Conservation (phyloP, 23 tunicate species). For the Trididemnum clinides region DNA sequence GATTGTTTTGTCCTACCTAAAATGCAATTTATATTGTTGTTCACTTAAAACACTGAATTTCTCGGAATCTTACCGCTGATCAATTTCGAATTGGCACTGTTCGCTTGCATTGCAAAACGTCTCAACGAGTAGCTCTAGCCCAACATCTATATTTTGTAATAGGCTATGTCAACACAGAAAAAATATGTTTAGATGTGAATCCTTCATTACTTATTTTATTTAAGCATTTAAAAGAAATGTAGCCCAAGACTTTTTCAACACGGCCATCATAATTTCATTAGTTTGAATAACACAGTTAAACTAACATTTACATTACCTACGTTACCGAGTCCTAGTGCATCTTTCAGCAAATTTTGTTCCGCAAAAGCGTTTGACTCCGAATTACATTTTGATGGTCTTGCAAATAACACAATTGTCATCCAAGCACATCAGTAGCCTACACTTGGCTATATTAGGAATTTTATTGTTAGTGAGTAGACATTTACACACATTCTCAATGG, state of each 20-base stretch:
- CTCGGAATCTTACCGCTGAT: not conserved
- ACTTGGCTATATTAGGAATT: no score
- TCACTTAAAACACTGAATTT: not conserved
- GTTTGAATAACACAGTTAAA: not conserved
- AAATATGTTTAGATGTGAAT: no score
- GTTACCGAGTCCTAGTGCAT: not conserved
- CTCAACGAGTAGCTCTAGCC: no score
- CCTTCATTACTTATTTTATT: no score
- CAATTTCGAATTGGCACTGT: not conserved
- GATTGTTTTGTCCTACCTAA: not conserved
- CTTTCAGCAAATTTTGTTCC: not conserved
- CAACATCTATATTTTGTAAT: no score
- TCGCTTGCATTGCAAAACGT: not conserved
- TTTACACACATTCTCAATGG: not conserved
- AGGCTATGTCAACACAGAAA: no score
- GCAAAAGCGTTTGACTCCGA: not conserved
- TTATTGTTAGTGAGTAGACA: not conserved
- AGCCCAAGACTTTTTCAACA: not conserved
- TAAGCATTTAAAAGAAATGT: not conserved
- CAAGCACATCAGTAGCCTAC: not conserved
- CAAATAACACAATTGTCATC: not conserved
- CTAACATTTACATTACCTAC: not conserved
- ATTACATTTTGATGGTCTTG: not conserved
- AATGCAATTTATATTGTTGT: not conserved
- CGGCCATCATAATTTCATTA: not conserved